Evolutionary conservation across 2,113 vertebrate species (phyloP).

Genomic region (Chunga burmeisteri): DNA sequence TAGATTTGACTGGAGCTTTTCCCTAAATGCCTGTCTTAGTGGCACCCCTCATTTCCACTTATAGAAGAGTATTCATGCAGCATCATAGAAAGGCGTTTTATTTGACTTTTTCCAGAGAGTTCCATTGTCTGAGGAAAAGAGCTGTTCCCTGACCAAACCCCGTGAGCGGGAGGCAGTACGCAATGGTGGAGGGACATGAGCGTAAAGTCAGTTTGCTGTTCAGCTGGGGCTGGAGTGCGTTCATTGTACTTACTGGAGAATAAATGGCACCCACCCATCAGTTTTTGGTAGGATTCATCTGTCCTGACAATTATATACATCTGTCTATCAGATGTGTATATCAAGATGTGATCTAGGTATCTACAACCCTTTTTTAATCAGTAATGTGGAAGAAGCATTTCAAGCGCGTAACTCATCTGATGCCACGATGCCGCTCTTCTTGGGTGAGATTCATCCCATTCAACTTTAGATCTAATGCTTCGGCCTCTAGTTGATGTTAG

Average conservation of each 20-base stretch:
- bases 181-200: not conserved
- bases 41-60: constrained; percentile 30
- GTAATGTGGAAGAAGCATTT: not conserved
- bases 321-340: not conserved
- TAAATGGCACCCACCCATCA: not conserved
- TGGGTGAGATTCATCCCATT: not conserved
- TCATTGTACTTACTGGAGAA: not conserved
- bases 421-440: not conserved
- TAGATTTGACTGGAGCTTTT: constrained; percentile 13
- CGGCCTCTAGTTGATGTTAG: not conserved
- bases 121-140: constrained; percentile 38
- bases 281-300: not conserved
- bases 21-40: constrained; percentile 34
- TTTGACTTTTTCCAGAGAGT: constrained; percentile 11
- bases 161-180: not conserved
- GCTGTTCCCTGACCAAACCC: not conserved
- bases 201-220: not conserved
- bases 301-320: not conserved
- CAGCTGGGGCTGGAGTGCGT: not conserved
- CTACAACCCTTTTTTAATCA: not conserved
- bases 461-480: not conserved
- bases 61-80: constrained; percentile 52
- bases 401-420: not conserved
- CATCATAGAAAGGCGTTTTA: constrained; percentile 32
- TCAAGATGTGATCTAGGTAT: not conserved